Evolutionary conservation across 1,140 invertebrate genomes (phyloP).

Genomic region (Lasioglossum baleicum): DNA sequence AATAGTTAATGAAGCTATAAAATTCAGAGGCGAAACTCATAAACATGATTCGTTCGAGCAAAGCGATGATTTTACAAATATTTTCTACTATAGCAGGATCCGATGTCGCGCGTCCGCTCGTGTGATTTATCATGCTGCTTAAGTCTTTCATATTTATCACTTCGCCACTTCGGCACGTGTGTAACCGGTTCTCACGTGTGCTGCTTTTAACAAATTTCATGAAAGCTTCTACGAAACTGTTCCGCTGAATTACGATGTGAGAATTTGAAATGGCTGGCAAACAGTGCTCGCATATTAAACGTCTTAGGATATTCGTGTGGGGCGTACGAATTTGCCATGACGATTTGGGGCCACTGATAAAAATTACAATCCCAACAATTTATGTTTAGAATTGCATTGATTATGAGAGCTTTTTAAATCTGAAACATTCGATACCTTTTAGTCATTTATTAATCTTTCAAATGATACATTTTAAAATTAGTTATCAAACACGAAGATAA

Average conservation of each 20-base stretch:
- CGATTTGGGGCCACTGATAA: too few species aligned
- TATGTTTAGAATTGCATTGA: too few species aligned
- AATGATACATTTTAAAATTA: too few species aligned
- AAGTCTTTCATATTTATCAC: conserved; percentile 37
- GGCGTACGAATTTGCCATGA: neutral
- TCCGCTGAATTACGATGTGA: conserved; percentile 13
- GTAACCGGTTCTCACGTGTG: conserved; percentile 36
- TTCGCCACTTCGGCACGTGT: conserved; percentile 41
- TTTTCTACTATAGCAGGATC: conserved; percentile 1
- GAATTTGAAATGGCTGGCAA: neutral
- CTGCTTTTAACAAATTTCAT: conserved; percentile 40
- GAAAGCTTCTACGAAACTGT: conserved; percentile 16
- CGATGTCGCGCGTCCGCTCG: conserved; percentile 8
- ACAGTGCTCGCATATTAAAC: neutral
- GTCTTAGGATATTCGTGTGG: neutral
- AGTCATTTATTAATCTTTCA: too few species aligned
- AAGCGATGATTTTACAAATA: conserved; percentile 9
- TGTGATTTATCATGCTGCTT: conserved; percentile 43
- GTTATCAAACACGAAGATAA: too few species aligned
- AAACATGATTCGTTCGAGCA: neutral
- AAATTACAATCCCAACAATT: too few species aligned
- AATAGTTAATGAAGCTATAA: neutral
- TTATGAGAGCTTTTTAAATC: too few species aligned
- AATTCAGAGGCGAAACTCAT: neutral
- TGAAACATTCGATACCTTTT: too few species aligned